A percentile compares a stretch with the other conserved stretches of the same genome.
These are phyloP conservation scores for Zaprionus davidi DNA, from an alignment of 1,140 invertebrate species.

Conservation along the genomic window DNA sequence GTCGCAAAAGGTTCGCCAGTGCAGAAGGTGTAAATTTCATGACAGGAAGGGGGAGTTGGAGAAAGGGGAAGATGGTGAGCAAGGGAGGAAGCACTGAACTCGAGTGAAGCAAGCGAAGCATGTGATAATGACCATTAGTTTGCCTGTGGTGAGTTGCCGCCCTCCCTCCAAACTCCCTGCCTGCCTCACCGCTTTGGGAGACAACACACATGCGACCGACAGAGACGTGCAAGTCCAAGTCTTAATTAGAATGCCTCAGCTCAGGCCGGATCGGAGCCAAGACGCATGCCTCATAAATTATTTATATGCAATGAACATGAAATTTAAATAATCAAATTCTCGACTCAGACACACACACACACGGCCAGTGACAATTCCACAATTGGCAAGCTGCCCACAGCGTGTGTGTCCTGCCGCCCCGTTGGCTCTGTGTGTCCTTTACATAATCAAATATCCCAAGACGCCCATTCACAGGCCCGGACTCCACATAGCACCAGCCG, in stretches of 20 bases:
- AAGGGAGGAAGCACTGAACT: background rate
- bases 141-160: conserved; percentile 26
- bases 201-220: conserved; percentile 11
- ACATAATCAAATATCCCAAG: conserved; percentile 39
- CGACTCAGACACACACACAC: conserved; percentile 25
- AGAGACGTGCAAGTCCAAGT: conserved; percentile 45
- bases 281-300: conserved; percentile 66
- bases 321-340: conserved; percentile 80
- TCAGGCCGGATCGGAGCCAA: conserved; percentile 5
- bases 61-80: background rate
- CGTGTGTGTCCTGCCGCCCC: background rate
- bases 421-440: conserved; percentile 12
- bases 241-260: conserved; percentile 72
- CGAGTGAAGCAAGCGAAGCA: conserved; percentile 16
- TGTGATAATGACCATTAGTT: conserved; percentile 65
- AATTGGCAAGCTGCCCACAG: conserved; percentile 4
- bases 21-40: conserved; percentile 44
- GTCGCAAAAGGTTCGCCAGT: conserved; percentile 45
- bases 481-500: background rate
- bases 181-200: conserved; percentile 39
- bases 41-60: background rate
- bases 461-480: background rate
- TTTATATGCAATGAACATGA: conserved; percentile 67
- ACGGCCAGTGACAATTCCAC: conserved; percentile 2
- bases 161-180: background rate